phyloP scores from a whole-genome alignment of 1,140 invertebrate genomes.

The Drosophila nebulosa region DNA sequence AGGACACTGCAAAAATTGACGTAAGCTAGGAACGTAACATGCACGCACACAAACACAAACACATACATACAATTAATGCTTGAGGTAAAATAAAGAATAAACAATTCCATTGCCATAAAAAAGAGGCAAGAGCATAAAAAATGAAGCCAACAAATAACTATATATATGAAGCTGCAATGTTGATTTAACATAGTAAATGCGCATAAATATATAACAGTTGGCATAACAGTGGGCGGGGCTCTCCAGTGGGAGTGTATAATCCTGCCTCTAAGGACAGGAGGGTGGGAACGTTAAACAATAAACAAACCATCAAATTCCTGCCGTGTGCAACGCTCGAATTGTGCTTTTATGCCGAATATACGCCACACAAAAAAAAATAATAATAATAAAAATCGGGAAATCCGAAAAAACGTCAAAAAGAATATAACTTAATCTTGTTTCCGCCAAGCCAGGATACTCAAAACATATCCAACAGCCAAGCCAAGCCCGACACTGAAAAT shows the following conservation, averaged over 20 bases:
- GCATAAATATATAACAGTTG: slow-evolving; percentile 38
- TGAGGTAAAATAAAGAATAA: slow-evolving; percentile 41
- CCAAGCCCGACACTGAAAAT: no score
- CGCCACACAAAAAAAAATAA: slow-evolving; percentile 27
- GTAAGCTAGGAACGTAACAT: slow-evolving; percentile 22
- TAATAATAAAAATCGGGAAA: slow-evolving; percentile 19
- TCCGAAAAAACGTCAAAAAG: background rate
- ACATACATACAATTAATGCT: background rate
- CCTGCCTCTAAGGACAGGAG: background rate
- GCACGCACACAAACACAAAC: background rate
- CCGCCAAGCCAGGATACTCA: background rate
- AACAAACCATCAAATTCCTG: slow-evolving; percentile 70
- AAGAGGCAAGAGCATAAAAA: slow-evolving; percentile 57
- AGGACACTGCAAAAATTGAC: slow-evolving; percentile 39
- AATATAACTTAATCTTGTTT: background rate
- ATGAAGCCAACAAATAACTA: slow-evolving; percentile 49
- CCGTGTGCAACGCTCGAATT: slow-evolving; percentile 40
- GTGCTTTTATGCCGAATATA: slow-evolving; percentile 61
- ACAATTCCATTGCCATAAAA: slow-evolving; percentile 61
- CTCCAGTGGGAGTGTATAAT: background rate
- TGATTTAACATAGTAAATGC: slow-evolving; percentile 73
- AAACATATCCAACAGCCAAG: background rate
- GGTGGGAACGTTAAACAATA: slow-evolving; percentile 47
- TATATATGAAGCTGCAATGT: slow-evolving; percentile 39
- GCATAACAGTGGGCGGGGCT: background rate